Evolutionary conservation across 1,140 invertebrate genomes (phyloP), one percentile per base, ranked within the genome.

Genomic region (Pantala flavescens): DNA sequence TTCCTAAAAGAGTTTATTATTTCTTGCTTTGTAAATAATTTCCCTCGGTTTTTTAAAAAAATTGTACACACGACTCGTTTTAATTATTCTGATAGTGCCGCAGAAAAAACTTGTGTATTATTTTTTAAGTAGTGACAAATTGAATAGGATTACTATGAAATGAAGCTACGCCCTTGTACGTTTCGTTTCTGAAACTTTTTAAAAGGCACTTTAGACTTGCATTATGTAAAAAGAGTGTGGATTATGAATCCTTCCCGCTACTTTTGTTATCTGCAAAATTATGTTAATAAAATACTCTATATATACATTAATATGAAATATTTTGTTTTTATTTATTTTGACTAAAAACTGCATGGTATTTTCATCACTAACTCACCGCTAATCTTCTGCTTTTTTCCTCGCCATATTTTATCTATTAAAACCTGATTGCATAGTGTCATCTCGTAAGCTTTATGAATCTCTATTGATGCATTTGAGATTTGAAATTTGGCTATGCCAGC

Each of bases 271-370:
- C n/a, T 63, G 49, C 49, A 63, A 63, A 63, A 63, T 63, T 63
- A 63, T 63, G 49, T 63, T 63, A 63, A 63, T 63, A 63, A 63
- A 63, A 63, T 63, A 63, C 49, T 63, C 49, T 63, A 63, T 63
- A 63, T 63, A 63, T 63, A 63, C 49, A 63, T 63, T 63, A 19
- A 63, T 36, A 36, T 36, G 28, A 36, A 36, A 36, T 36, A 36
- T 36, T 36, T 36, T 36, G 28, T 36, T 36, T 36, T 36, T 36
- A 36, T 36, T 36, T 36, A 36, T 36, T 36, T 36, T 36, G 9
- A 5, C 28, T 36, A 2, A 2, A 36, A 36, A 36, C 28, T 36
- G 28, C 28, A 36, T 36, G 28, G 28, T 36, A 36, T 36, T 36
- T 36, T 9, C 28, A 5, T 36, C 28, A 36, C 28, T 36, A 36